Evolutionary conservation across 2,888 invertebrate species (phyloP), one percentile per base, ranked within the genome.

Genomic region (Suillia variegata): DNA sequence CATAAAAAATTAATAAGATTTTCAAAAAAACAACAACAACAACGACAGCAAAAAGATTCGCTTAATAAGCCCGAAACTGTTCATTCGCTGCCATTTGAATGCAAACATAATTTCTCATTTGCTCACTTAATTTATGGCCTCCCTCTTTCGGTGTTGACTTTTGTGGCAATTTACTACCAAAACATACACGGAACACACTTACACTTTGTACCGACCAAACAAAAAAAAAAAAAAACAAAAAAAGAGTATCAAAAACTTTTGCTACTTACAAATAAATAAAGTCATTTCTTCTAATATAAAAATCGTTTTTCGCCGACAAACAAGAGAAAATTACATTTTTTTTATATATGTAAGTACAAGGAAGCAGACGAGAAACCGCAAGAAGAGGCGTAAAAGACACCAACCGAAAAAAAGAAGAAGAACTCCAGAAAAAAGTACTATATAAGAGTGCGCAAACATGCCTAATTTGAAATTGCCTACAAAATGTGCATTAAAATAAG

Each of bases 261-360:
- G 65, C 70, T 68, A 67, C 71, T 70, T 67, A 55, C 62, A 68
- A 74, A 77, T 75, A 79, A 79, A 80, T 80, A 78, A 76, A 80
- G 79, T 71, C 79, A 80, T 80, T 80, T 77, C 79, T 80, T 80
- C 76, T 80, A 80, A 80, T 80, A 76, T 76, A 80, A 80, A 80
- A 77, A 76, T 76, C 74, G 75, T 67, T 66, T 68, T 68, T 48
- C 45, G 13, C 64, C 66, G 67, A 66, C 67, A 70, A 76, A 76
- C 71, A 74, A 75, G 72, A n/a, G n/a, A 78, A 77, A 77, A 78
- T 77, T 77, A 76, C 78, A 75, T 78, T 74, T 78, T 78, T 45
- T 78, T 74, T 76, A 73, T 74, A 69, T 67, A 72, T 63, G 67
- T 69, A 63, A 63, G n/a, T n/a, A n/a, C n/a, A n/a, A n/a, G n/a